Evolutionary conservation across 2,797 vertebrate species (phyloP).

Genomic region (Bryconaethiops microstoma): DNA sequence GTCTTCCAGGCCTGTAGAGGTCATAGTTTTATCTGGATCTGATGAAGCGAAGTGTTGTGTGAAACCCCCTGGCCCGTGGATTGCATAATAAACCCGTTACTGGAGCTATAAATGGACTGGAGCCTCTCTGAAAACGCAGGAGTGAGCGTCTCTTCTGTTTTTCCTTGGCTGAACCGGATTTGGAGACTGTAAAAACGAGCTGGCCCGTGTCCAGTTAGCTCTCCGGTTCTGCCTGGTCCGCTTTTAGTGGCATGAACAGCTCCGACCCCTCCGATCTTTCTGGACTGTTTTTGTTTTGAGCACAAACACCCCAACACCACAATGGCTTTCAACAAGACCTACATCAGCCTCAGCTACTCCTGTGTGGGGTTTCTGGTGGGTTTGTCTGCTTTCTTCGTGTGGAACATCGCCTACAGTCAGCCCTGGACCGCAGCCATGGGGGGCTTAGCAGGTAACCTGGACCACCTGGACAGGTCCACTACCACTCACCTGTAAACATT

Average conservation of each 20-base stretch:
- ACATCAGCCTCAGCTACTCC: slow-evolving; percentile 81
- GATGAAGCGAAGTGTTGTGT: background rate
- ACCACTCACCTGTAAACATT: too few species aligned
- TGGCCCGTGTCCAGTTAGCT: background rate
- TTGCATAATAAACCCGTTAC: slow-evolving; percentile 19
- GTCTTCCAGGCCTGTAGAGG: slow-evolving; percentile 38
- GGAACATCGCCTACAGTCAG: slow-evolving; percentile 85
- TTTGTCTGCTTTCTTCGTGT: slow-evolving; percentile 84
- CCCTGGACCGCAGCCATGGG: slow-evolving; percentile 89
- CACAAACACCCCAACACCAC: background rate
- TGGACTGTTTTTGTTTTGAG: background rate
- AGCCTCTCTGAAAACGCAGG: background rate
- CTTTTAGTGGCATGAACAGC: background rate
- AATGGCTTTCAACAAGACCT: slow-evolving; percentile 75
- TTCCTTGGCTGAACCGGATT: too few species aligned
- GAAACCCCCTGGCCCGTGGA: background rate
- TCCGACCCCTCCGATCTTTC: too few species aligned
- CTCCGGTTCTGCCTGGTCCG: background rate
- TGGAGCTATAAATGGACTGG: background rate
- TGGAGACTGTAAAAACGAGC: background rate
- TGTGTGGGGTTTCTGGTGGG: slow-evolving; percentile 80
- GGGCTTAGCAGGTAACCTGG: slow-evolving; percentile 85
- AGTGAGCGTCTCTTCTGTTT: background rate
- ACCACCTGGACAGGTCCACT: background rate
- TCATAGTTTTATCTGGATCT: slow-evolving; percentile 12